A percentile compares a stretch with the other conserved stretches of the same genome.
Conservation (phyloP, 2,797 vertebrate genomes). For the Meriones psammophilus region DNA sequence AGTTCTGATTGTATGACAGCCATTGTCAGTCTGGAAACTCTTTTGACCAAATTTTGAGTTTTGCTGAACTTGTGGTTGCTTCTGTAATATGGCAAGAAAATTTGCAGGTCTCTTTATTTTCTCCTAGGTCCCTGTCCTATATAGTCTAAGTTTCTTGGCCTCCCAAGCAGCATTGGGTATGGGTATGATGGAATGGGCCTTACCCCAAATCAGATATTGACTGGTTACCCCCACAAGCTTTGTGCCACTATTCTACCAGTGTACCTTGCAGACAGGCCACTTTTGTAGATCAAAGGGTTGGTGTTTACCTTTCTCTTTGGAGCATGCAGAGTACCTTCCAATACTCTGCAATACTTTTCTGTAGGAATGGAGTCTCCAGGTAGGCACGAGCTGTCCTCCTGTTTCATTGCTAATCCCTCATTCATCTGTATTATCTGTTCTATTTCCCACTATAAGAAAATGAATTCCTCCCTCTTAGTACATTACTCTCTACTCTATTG, state of each 20-base stretch:
- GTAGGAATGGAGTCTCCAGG: background rate
- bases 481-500: too few species aligned
- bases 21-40: background rate
- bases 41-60: background rate
- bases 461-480: too few species aligned
- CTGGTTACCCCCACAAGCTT: background rate
- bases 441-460: too few species aligned
- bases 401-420: background rate
- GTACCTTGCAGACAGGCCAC: background rate
- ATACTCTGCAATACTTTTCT: background rate
- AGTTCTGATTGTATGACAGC: background rate
- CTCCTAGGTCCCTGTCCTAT: background rate
- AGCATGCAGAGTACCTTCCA: background rate
- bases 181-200: background rate
- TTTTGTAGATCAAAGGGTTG: background rate
- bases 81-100: background rate
- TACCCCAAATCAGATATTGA: background rate
- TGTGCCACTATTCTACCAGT: background rate
- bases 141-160: background rate
- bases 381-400: background rate
- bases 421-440: background rate
- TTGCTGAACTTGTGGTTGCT: background rate
- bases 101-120: background rate
- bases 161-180: background rate
- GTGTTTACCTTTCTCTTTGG: background rate